A percentile compares a stretch with the other conserved stretches of the same genome.
phyloP scores from a whole-genome alignment of 2,797 vertebrate species.

The Brachyalestes nurse region DNA sequence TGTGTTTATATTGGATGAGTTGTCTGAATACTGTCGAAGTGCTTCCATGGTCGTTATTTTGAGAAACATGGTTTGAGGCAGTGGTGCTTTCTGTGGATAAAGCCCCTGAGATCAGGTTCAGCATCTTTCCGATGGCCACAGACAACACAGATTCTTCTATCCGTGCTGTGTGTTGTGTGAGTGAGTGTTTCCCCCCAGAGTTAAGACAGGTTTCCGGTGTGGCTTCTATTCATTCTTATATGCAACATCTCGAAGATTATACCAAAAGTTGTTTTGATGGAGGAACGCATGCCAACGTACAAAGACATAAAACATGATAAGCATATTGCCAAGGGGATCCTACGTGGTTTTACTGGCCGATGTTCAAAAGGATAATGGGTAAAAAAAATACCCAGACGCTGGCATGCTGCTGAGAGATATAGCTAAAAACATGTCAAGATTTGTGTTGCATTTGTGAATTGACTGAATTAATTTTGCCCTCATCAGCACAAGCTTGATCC shows the following conservation, averaged over 20 bases:
- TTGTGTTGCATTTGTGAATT: constrained; percentile 38
- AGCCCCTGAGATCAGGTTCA: constrained; percentile 62
- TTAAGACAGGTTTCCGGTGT: constrained; percentile 21
- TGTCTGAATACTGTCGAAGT: constrained; percentile 64
- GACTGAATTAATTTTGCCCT: constrained; percentile 33
- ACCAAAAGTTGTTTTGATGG: constrained; percentile 61
- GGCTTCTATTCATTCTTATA: constrained; percentile 37
- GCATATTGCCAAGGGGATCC: constrained; percentile 42
- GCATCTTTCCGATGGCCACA: constrained; percentile 49
- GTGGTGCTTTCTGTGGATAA: constrained; percentile 54
- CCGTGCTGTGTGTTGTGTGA: constrained; percentile 29
- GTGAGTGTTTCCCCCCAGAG: constrained; percentile 26
- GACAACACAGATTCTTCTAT: constrained; percentile 19
- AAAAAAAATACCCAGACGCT: constrained; percentile 44
- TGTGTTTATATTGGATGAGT: constrained; percentile 67
- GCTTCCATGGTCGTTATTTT: constrained; percentile 64
- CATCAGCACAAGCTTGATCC: constrained; percentile 13
- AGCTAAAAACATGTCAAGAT: constrained; percentile 44
- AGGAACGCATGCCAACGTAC: constrained; percentile 39
- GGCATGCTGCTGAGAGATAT: constrained; percentile 25
- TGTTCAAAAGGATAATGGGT: constrained; percentile 48
- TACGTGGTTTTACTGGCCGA: constrained; percentile 39
- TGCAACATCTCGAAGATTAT: constrained; percentile 38
- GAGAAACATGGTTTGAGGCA: constrained; percentile 68
- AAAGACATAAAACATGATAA: constrained; percentile 61